Conservation (phyloP, 2,888 invertebrate species). For the Amiota minor region DNA sequence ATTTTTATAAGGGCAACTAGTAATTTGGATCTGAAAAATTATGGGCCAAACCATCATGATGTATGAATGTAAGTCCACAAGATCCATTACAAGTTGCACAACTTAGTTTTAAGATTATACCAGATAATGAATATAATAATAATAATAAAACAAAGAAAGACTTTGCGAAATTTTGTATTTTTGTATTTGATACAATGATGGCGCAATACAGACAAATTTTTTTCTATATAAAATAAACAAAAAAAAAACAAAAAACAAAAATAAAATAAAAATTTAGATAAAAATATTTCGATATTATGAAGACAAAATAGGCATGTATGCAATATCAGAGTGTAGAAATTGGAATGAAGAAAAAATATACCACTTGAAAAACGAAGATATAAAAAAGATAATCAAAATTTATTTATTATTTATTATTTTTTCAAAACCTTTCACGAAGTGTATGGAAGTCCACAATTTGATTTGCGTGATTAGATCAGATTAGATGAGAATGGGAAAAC, state of each 20-base stretch:
- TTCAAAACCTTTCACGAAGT: background rate
- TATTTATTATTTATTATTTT: background rate
- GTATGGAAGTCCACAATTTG: too few species aligned
- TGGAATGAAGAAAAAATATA: constrained; percentile 42
- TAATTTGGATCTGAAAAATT: too few species aligned
- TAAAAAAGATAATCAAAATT: constrained; percentile 67
- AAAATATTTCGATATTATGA: too few species aligned
- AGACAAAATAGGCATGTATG: constrained; percentile 38
- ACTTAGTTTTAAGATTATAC: too few species aligned
- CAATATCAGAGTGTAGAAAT: constrained; percentile 31
- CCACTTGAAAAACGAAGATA: constrained; percentile 61
- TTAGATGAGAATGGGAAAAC: constrained; percentile 21
- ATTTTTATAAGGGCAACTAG: constrained; percentile 34
- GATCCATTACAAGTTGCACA: too few species aligned
- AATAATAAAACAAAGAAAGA: constrained; percentile 43
- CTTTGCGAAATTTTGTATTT: constrained; percentile 63
- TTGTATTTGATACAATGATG: constrained; percentile 62
- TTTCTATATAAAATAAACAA: background rate
- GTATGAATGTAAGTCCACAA: too few species aligned
- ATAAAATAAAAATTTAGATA: background rate
- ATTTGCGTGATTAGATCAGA: constrained; percentile 41
- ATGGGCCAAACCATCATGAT: too few species aligned
- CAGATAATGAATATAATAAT: constrained; percentile 1
- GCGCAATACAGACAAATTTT: constrained; percentile 32
- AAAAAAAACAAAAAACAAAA: background rate